Evolutionary conservation across 2,113 vertebrate species (phyloP).

Genomic region (Drymodes brunneopygia): DNA sequence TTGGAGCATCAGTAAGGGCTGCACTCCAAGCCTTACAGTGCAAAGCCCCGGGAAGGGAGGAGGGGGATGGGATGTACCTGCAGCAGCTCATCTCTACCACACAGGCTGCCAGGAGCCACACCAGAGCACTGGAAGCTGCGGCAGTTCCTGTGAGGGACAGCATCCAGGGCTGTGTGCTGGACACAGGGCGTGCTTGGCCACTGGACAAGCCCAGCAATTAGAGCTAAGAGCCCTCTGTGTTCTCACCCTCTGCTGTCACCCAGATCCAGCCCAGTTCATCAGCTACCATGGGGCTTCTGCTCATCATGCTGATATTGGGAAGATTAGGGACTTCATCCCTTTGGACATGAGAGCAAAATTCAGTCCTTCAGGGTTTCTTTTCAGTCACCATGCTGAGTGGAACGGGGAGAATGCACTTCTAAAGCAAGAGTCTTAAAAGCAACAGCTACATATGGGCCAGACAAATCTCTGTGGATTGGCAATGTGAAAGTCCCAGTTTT

Average conservation of each 20-base stretch:
- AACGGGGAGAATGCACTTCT: background rate
- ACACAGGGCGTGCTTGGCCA: background rate
- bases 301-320: fast-evolving
- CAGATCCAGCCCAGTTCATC: background rate
- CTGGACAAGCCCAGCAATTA: background rate
- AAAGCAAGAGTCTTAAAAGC: background rate
- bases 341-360: background rate
- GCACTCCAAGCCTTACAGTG: background rate
- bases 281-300: background rate
- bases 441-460: background rate
- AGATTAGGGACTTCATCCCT: background rate
- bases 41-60: background rate
- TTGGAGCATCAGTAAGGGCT: background rate
- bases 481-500: background rate
- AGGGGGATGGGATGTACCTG: background rate
- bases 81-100: background rate
- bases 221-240: background rate
- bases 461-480: background rate
- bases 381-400: background rate
- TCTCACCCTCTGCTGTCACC: background rate
- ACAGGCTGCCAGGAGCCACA: background rate
- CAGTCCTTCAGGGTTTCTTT: background rate
- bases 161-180: background rate
- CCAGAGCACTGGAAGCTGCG: background rate
- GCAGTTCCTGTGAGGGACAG: background rate